Conservation (phyloP, 2,797 vertebrate genomes). For the Spinus olivaceus region DNA sequence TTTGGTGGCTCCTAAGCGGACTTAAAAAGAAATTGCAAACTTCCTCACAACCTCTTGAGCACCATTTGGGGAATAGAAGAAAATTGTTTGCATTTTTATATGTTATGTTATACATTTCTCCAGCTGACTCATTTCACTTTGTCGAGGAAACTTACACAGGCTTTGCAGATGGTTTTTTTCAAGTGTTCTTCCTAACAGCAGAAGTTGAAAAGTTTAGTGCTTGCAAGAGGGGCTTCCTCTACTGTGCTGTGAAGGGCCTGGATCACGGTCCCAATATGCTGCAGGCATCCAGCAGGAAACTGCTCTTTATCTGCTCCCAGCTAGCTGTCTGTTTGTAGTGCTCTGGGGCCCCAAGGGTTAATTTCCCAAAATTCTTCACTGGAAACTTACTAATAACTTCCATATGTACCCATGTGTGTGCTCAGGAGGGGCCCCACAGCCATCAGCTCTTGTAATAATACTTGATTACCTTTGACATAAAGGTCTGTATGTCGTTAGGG, state of each 20-base stretch:
- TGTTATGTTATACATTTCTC: conserved; percentile 22
- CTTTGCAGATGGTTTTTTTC: conserved; percentile 2
- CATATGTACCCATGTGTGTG: conserved; percentile 39
- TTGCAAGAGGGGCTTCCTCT: background rate
- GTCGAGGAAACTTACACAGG: conserved; percentile 18
- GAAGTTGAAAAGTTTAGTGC: conserved; percentile 35
- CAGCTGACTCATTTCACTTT: conserved; percentile 8
- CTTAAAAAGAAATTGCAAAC: conserved; percentile 25
- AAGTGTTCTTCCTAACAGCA: background rate
- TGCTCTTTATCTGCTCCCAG: background rate
- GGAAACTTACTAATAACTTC: conserved; percentile 55
- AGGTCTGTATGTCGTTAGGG: conserved; percentile 17
- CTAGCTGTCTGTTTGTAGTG: background rate
- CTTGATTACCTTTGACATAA: conserved; percentile 49
- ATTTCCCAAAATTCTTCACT: conserved; percentile 42
- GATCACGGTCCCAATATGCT: background rate
- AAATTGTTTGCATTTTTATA: conserved; percentile 52
- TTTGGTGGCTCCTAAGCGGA: conserved; percentile 26
- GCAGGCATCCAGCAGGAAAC: conserved; percentile 5
- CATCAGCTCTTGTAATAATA: conserved; percentile 39
- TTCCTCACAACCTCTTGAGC: conserved; percentile 4
- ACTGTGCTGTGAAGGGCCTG: background rate
- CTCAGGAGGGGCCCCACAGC: conserved; percentile 46
- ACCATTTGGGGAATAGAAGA: background rate
- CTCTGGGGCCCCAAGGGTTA: conserved; percentile 18